Evolutionary conservation across 1,140 invertebrate species (phyloP).

Genomic region (Papilio machaon): DNA sequence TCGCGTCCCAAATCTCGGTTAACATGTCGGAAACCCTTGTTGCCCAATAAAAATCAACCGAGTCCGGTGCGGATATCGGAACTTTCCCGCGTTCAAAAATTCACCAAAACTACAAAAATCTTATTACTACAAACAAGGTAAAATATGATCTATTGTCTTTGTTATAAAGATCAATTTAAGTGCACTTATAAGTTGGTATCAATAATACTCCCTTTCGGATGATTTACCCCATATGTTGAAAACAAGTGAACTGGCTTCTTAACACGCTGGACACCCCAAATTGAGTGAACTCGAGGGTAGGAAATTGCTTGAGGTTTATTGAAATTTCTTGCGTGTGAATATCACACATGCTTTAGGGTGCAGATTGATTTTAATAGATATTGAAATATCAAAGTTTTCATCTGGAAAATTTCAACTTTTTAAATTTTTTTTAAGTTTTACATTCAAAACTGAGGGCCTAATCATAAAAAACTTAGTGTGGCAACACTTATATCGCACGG

Average conservation of each 20-base stretch:
- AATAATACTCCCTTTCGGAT: conserved; percentile 54
- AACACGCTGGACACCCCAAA: conserved; percentile 74
- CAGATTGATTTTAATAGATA: conserved; percentile 41
- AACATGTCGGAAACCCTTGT: conserved; percentile 65
- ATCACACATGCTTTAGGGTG: conserved; percentile 57
- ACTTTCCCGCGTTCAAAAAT: conserved; percentile 71
- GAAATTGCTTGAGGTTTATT: conserved; percentile 69
- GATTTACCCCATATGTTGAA: conserved; percentile 73
- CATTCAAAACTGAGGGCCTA: too few relatives aligned
- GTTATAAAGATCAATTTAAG: conserved; percentile 35
- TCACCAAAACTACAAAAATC: conserved; percentile 45
- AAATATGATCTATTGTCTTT: conserved; percentile 41
- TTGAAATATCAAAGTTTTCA: neutral
- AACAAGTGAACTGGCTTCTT: conserved; percentile 74
- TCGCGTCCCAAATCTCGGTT: conserved; percentile 58
- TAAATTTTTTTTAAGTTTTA: neutral
- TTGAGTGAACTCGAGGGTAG: conserved; percentile 65
- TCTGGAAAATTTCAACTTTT: neutral
- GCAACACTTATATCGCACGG: too few relatives aligned
- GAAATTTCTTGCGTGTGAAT: conserved; percentile 73
- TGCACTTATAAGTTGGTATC: conserved; percentile 31
- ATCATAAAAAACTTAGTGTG: too few relatives aligned
- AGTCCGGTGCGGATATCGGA: conserved; percentile 74
- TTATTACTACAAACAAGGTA: conserved; percentile 24
- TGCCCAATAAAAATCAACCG: conserved; percentile 75